Conservation (phyloP, 2,113 vertebrate species). For the Aptenodytes forsteri region DNA sequence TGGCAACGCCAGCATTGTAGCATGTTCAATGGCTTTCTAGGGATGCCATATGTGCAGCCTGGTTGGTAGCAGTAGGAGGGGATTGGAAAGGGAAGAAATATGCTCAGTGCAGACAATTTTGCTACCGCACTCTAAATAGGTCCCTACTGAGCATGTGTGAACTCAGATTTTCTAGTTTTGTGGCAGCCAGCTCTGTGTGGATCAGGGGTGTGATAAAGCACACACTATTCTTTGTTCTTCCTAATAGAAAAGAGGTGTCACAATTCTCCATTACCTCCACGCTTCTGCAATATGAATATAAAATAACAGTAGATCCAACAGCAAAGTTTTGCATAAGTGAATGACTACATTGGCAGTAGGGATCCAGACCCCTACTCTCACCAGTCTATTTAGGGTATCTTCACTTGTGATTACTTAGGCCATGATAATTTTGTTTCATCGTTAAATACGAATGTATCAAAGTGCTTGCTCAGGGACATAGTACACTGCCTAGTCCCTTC, state of each 20-base stretch:
- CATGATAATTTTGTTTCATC: background rate
- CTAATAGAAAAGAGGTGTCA: background rate
- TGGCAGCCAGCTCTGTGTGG: background rate
- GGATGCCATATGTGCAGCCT: slow-evolving; percentile 50
- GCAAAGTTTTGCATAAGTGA: background rate
- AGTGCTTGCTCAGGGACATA: accelerated
- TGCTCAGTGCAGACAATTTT: background rate
- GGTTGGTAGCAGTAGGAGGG: slow-evolving; percentile 3
- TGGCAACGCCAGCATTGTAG: slow-evolving; percentile 6
- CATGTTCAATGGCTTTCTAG: slow-evolving; percentile 10
- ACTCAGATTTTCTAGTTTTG: background rate
- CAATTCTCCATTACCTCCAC: background rate
- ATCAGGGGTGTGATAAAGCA: background rate
- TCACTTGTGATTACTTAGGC: background rate
- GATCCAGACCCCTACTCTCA: background rate
- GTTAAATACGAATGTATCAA: background rate
- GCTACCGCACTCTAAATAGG: background rate
- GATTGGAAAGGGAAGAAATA: slow-evolving; percentile 9
- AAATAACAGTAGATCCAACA: background rate
- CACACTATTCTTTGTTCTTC: background rate
- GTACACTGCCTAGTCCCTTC: background rate
- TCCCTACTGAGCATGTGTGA: background rate
- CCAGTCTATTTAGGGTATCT: accelerated
- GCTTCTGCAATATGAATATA: background rate
- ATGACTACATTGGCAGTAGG: background rate